Evolutionary conservation across 1,140 invertebrate species (phyloP).

Genomic region (Drosophila lacertosa): DNA sequence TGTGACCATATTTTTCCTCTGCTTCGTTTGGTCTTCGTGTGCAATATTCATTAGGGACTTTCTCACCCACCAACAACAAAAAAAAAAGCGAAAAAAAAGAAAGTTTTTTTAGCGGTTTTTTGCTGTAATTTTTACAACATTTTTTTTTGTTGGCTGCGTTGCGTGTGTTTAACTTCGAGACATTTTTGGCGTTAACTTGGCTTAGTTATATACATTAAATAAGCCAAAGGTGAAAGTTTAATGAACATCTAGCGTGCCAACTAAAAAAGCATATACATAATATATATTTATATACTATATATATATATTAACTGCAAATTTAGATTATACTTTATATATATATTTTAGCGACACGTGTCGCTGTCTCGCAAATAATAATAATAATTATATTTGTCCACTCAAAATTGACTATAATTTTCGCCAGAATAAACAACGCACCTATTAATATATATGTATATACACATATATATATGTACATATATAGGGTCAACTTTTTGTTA

Average conservation of each 20-base stretch:
- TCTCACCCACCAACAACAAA: conserved; percentile 56
- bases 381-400: not conserved
- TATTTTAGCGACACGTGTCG: conserved; percentile 21
- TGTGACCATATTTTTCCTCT: conserved; percentile 23
- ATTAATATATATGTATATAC: not conserved
- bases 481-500: conserved; percentile 20
- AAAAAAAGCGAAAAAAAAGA: conserved; percentile 7
- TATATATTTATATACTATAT: not conserved
- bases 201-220: conserved; percentile 25
- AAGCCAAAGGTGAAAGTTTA: conserved; percentile 76
- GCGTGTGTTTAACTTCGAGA: conserved; percentile 34
- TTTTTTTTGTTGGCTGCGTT: conserved; percentile 30
- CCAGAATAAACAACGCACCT: conserved; percentile 17
- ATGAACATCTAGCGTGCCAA: conserved; percentile 69
- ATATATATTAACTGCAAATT: conserved; percentile 31
- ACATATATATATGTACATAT: not conserved
- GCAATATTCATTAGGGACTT: conserved; percentile 72
- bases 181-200: conserved; percentile 35
- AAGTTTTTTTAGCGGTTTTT: conserved; percentile 46
- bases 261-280: conserved; percentile 32
- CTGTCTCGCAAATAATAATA: conserved; percentile 17
- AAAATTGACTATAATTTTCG: conserved; percentile 32
- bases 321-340: conserved; percentile 13
- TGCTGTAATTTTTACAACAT: conserved; percentile 59
- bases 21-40: conserved; percentile 56